Evolutionary conservation across 2,888 invertebrate species (phyloP), one percentile per base, ranked within the genome.

Genomic region (Eumacrocentrus americanus): DNA sequence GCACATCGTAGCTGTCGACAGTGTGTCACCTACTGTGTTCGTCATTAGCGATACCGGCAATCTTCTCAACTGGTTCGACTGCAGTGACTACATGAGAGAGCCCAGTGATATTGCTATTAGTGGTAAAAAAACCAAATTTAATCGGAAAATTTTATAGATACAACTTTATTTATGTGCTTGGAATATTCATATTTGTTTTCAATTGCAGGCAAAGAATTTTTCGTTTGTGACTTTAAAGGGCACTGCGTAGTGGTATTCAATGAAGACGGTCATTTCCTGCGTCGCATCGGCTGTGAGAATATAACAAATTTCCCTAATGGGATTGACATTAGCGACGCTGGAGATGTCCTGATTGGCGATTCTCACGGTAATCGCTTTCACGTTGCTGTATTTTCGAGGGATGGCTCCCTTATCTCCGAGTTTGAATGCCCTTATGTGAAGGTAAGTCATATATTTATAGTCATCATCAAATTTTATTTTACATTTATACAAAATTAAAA

Each of bases 281-380:
- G 96, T 70, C 91, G 95, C 70, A 97, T 98, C 81, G 98, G 97
- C 68, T 92, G 92, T 83, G 95, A 97, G 83, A 94, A 91, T 80
- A 89, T 97, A 72, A 98, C 97, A 73, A 95, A 95, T 83, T 98
- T 95, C 82, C 98, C 97, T 4, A 98, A 97, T 81, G 98, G 98
- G 68, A 97, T 98, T 77, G 97, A 97, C 83, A 95, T 98, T 79
- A 95, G 95, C 54, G 96, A 96, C 82, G 95, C 94, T 52, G 97
- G 97, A 42, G 97, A 98, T 82, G 94, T 98, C 63, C 87, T 98
- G 67, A 94, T 98, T 73, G 97, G 97, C 12, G 97, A 98, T 83
- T 96, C 95, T 53, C 97, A 98, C 82, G 97, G 97, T 47, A 98
- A 98, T 85, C 90, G 96, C 74, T 98, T 98, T 81, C 97, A 98